Conservation (phyloP, 2,888 invertebrate species). For the Coelopa pilipes region DNA sequence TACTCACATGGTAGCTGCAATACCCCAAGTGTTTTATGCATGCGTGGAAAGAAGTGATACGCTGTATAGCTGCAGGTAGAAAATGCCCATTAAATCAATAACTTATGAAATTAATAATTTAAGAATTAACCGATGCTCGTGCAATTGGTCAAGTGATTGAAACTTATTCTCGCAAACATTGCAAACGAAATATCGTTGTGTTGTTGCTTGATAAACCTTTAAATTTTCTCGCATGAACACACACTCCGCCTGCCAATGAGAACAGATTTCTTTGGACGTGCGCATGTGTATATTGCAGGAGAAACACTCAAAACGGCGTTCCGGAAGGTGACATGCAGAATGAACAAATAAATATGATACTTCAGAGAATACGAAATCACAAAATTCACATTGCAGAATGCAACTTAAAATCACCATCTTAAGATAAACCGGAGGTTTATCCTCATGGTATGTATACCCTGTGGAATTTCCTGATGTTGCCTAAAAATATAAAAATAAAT, state of each 20-base stretch:
- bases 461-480: background rate
- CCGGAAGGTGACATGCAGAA: conserved; percentile 59
- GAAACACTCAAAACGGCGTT: conserved; percentile 61
- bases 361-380: conserved; percentile 71
- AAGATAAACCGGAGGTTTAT: conserved; percentile 46
- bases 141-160: conserved; percentile 59
- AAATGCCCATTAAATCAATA: background rate
- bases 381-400: conserved; percentile 73
- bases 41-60: conserved; percentile 64
- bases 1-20: conserved; percentile 63
- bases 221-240: conserved; percentile 59
- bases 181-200: conserved; percentile 61
- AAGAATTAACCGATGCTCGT: conserved; percentile 62
- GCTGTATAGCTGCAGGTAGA: conserved; percentile 55
- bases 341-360: conserved; percentile 66
- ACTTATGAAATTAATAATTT: background rate
- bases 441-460: conserved; percentile 39
- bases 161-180: conserved; percentile 65
- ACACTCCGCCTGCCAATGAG: conserved; percentile 70
- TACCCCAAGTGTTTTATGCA: conserved; percentile 47
- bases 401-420: conserved; percentile 58
- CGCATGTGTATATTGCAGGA: conserved; percentile 66
- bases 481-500: too few relatives aligned
- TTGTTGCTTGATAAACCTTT: conserved; percentile 51
- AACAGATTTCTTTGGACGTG: conserved; percentile 69